These are phyloP conservation scores for Meleagris gallopavo DNA, from an alignment of 2,113 vertebrate genomes.

Conservation along the genomic window DNA sequence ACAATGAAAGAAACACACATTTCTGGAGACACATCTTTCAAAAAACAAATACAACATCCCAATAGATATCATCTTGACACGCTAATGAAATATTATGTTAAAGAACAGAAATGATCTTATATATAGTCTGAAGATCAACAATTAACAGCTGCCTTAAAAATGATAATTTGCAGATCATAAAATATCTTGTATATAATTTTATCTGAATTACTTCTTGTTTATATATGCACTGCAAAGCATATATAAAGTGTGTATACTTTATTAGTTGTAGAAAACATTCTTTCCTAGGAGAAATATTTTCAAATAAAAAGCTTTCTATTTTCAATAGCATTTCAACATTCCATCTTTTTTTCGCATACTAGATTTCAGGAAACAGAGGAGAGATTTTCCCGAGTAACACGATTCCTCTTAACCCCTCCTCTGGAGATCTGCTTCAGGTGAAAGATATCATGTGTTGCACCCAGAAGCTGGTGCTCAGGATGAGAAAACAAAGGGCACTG, in stretches of 20 bases:
- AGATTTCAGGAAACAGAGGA: neutral
- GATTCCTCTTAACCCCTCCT: neutral
- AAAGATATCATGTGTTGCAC: neutral
- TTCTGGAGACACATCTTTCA: neutral
- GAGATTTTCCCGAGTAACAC: neutral
- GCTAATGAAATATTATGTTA: neutral
- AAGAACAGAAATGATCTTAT: neutral
- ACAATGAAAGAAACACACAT: neutral
- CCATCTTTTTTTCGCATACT: neutral
- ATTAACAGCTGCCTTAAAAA: neutral
- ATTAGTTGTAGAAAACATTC: neutral
- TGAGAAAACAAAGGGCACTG: neutral
- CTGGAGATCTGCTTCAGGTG: neutral
- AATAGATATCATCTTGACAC: neutral
- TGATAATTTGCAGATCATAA: neutral
- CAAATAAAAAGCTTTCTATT: neutral
- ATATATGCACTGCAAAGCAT: neutral
- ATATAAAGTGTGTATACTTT: neutral
- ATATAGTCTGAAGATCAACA: neutral
- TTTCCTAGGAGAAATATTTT: neutral
- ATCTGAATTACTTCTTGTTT: neutral
- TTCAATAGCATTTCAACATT: neutral
- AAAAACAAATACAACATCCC: neutral
- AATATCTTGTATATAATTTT: neutral
- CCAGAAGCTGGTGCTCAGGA: neutral